These are phyloP conservation scores for Myotis findleyi DNA, from an alignment of 2,797 vertebrate genomes.

Conservation along the genomic window DNA sequence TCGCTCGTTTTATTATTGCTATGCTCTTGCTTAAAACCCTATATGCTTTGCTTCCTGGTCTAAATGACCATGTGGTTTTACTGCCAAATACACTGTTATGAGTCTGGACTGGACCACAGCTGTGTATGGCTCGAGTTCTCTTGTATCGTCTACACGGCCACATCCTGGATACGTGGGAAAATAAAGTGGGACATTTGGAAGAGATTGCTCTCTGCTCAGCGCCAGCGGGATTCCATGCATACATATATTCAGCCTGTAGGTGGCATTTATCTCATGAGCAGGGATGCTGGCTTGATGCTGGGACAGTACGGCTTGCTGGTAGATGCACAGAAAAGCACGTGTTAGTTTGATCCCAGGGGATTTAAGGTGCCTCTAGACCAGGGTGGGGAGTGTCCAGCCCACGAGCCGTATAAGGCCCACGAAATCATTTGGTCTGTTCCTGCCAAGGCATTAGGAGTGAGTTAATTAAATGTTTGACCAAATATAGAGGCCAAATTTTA, in stretches of 20 bases:
- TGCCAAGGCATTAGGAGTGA: too few species aligned
- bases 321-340: background rate
- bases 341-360: background rate
- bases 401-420: too few species aligned
- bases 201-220: background rate
- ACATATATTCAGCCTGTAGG: fast-evolving
- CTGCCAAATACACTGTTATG: conserved; percentile 17
- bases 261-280: background rate
- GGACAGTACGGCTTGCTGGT: background rate
- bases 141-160: background rate
- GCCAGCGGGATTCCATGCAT: fast-evolving
- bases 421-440: too few species aligned
- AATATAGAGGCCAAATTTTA: too few species aligned
- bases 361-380: background rate
- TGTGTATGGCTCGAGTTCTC: background rate
- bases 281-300: background rate
- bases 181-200: background rate
- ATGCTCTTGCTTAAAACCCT: conserved; percentile 39
- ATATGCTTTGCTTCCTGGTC: background rate
- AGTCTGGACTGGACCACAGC: background rate
- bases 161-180: background rate
- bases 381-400: too few species aligned
- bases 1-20: conserved; percentile 39
- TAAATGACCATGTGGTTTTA: conserved; percentile 49
- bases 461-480: too few species aligned